Percentiles rank a stretch among this genome's conserved stretches.
These are phyloP conservation scores for Alectura lathami DNA, from an alignment of 2,113 vertebrate genomes.

Conservation along the genomic window DNA sequence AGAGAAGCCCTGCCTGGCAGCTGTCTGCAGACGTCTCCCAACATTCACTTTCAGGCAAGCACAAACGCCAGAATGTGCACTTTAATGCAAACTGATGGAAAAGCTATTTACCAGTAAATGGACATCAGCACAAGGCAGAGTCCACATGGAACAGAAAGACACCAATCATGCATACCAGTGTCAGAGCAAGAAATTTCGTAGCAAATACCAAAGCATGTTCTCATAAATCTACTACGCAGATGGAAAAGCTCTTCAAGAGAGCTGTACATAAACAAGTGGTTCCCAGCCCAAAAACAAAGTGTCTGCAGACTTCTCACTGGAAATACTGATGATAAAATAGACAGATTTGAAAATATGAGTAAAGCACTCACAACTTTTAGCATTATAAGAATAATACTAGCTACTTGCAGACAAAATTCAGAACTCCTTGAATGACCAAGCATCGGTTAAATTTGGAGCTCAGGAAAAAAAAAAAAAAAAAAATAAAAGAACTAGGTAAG, in stretches of 20 bases:
- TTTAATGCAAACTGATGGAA: background rate
- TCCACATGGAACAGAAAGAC: background rate
- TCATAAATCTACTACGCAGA: background rate
- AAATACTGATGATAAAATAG: background rate
- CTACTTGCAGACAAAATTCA: background rate
- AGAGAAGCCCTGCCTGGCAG: background rate
- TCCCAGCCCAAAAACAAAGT: background rate
- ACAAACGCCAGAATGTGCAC: background rate
- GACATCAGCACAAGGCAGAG: too few species aligned
- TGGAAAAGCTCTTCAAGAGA: background rate
- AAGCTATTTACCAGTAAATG: background rate
- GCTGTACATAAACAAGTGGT: background rate
- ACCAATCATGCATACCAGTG: background rate
- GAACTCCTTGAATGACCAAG: background rate
- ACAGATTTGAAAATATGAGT: background rate
- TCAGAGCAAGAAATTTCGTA: background rate
- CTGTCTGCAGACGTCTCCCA: background rate
- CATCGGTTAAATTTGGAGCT: background rate
- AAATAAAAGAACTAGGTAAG: background rate
- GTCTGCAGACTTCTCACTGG: background rate
- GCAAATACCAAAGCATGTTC: background rate
- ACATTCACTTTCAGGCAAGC: background rate
- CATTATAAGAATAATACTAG: background rate
- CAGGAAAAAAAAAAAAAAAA: background rate
- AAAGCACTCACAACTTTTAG: background rate